These are phyloP conservation scores for Mesaphorura yosii DNA, from an alignment of 1,140 invertebrate species.

Conservation along the genomic window DNA sequence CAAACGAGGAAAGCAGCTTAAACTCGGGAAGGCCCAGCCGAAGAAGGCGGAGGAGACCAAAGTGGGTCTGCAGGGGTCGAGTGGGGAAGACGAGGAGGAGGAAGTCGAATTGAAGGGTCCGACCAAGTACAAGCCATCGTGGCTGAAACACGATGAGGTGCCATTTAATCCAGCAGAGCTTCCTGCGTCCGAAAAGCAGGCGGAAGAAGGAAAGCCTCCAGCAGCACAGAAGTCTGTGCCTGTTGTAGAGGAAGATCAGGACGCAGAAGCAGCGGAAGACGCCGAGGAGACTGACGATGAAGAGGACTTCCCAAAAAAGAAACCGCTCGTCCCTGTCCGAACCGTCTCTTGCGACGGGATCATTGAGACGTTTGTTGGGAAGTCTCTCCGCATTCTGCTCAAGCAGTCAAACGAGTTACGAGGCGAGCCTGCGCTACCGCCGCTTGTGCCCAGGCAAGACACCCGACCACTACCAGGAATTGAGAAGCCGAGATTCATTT, in stretches of 20 bases:
- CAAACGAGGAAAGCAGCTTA: too few relatives aligned
- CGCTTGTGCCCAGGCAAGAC: background rate
- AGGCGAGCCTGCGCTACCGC: background rate
- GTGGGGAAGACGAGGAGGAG: background rate
- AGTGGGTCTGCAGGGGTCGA: background rate
- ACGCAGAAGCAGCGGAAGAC: conserved; percentile 4
- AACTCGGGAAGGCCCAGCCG: too few relatives aligned
- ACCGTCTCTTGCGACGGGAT: background rate
- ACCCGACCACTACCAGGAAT: conserved; percentile 6
- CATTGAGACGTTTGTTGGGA: conserved; percentile 3
- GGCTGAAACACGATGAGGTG: background rate
- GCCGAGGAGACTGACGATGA: background rate
- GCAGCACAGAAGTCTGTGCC: background rate
- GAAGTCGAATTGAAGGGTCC: background rate
- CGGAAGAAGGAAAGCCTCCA: background rate
- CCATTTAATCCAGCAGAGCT: background rate
- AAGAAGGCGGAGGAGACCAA: background rate
- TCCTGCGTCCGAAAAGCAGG: background rate
- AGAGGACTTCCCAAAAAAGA: background rate
- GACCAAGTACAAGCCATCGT: background rate
- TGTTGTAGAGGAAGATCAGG: background rate
- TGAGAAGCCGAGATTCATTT: conserved; percentile 5
- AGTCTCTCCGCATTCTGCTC: background rate
- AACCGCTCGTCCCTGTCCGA: background rate
- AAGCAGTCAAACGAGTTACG: background rate